Conservation (phyloP, 2,797 vertebrate species). For the Galaxias olidus region DNA sequence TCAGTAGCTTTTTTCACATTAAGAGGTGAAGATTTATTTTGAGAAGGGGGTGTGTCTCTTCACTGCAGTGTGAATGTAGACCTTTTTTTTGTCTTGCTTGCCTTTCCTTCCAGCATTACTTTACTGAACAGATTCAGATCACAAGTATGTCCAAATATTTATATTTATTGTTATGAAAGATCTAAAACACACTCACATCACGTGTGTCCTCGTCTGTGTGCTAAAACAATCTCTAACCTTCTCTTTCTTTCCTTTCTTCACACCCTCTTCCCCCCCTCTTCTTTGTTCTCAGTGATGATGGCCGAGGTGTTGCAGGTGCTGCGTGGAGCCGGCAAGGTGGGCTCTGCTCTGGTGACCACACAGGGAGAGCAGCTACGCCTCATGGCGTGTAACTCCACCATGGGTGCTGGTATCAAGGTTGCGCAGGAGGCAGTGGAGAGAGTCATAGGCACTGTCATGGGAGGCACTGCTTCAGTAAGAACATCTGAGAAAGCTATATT, state of each 20-base stretch:
- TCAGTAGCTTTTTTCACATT: no score
- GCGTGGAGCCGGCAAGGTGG: constrained; percentile 77
- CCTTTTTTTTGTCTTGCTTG: no score
- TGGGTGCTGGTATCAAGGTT: constrained; percentile 66
- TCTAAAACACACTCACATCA: no score
- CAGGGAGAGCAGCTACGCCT: constrained; percentile 76
- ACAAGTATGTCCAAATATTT: no score
- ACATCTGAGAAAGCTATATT: neutral
- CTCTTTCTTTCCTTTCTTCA: neutral
- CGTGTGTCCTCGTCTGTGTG: neutral
- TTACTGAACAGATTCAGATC: no score
- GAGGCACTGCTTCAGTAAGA: constrained; percentile 54
- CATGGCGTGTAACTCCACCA: constrained; percentile 68
- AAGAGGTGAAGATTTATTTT: no score
- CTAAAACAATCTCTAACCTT: neutral
- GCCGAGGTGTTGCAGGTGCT: constrained; percentile 75
- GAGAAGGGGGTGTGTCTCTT: no score
- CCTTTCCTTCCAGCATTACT: no score
- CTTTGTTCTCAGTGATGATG: constrained; percentile 59
- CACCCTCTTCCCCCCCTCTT: neutral
- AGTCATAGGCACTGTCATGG: constrained; percentile 59
- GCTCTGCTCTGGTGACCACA: constrained; percentile 65
- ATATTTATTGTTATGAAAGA: no score
- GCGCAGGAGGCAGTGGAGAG: constrained; percentile 65
- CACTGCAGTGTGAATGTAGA: no score